Evolutionary conservation across 2,113 vertebrate species (phyloP), one percentile per base, ranked within the genome.

Genomic region (Aspiorhynchus laticeps): DNA sequence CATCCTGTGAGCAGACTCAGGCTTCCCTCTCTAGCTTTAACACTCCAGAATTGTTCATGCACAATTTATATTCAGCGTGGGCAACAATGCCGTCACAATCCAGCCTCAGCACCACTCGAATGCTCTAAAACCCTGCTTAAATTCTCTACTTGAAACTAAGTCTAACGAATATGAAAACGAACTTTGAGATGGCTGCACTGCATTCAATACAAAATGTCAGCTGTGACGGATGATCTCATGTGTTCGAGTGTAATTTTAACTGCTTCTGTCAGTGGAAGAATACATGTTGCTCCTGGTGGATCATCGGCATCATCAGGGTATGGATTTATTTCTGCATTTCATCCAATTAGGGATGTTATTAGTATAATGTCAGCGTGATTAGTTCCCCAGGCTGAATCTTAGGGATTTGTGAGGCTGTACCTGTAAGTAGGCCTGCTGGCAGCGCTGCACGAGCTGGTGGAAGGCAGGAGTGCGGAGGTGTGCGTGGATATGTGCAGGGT

Each of bases 391-490:
- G 33, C 53, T 80, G 33, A n/a, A 61, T 56, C 7, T 67, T 38
- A 15, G 88, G 26, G 38, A 63, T 46, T 69, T 48, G 73, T 24
- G 78, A 26, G 83, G 7, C 63, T 74, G 43, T 95, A 99, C 98
- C 97, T 99, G 98, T 90, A 99, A 93, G 94, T 99, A 99, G 12
- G 97, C 97, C 93, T 99, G 98, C 89, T 99, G 98, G 93, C 98
- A 99, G 90, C 98, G 96, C 95, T 99, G 98, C 80, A 99, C 97
- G 80, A 99, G 96, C 89, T 99, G 98, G 91, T 99, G 97, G 93
- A 99, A 98, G 83, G 98, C 98, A 38, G 98, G 98, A 8, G 97
- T 98, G 83, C 98, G 96, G 84, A 99, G 95, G 91, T 99, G 98
- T 89, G 97, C 98, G 87, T 99, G 98, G 89, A 99, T 96, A 67